Base-by-base conservation (phyloP, 2,113 vertebrate genomes). In the Mus musculus region DNA sequence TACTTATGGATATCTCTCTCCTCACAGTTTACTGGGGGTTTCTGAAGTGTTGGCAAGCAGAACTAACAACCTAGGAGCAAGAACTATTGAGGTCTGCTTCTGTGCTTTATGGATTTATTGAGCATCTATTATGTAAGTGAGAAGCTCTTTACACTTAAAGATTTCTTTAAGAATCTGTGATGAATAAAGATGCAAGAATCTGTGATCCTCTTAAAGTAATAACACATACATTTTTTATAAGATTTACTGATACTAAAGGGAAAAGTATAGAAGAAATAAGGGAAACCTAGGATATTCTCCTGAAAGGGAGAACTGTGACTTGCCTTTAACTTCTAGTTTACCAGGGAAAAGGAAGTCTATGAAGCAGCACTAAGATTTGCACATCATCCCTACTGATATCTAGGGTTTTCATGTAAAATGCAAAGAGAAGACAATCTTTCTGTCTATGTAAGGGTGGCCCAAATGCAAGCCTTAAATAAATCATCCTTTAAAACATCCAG, bases 381-480 rank as follows among this genome's bases (percentile, higher is more conserved):
- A 56, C 52, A 19, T 76, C 7, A 73, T 54, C 92, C 49, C 80
- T 69, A 33, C 71, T 77, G 13, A 49, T 75, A 16, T 63, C 91
- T 90, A 76, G 4, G 3, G 2, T 92, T 94, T 78, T 78, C 63
- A 95, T 75, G 11, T 56, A 61, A 94, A 94, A 80, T 61, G 46
- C 69, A 82, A 20, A 89, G 42, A 86, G 10, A 93, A 93, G 20
- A 85, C 7, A 84, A n/a, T n/a, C 84, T 95, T 84, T 82, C 69
- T 72, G 13, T 92, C 80, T 42, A 77, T 67, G 33, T 82, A 76
- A 7, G n/a, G 10, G 33, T 93, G 20, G 1, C 42, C 42, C 54
- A 65, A 39, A 61, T 82, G 89, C 16, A 78, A 67, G 86, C 28
- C 89, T 90, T 75, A 94, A 85, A 84, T 56, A 42, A 49, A 49